Evolutionary conservation across 2,113 vertebrate species (phyloP), one percentile per base, ranked within the genome.

Genomic region (Podarcis cretensis): DNA sequence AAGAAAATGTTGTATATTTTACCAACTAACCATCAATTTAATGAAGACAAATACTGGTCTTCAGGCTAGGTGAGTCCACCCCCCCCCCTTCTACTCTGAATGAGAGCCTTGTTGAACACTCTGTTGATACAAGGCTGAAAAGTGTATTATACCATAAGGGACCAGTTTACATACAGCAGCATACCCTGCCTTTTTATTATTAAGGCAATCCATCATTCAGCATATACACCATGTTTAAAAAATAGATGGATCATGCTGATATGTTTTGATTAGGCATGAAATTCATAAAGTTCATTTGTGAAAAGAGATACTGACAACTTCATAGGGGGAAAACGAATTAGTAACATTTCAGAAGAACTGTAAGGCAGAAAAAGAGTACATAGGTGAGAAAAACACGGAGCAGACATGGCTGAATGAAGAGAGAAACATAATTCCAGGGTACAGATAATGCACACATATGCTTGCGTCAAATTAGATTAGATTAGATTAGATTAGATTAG

Each of bases 161-260:
- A 94, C 84, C 35, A 84, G 84, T 93, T 95, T 93, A 93, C 83
- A 93, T 92, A 87, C 20, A 84, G 90, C 71, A 90, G 68, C 48
- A 81, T 87, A 89, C 69, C 35, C 35, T n/a, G 66, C 32, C 89
- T 85, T 93, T 83, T 84, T 57, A 90, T 95, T 93, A 93, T 92
- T 93, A 95, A 95, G 85, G 80, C 54, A 92, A 95, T 95, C 75
- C 80, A 95, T 95, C 93, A 93, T 91, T 91, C 93, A 92, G 89
- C 81, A 92, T 91, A 93, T 85, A 85, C 59, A 93, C 37, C n/a
- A 87, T 86, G 71, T 89, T 91, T 94, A 91, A 86, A 43, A 93
- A 92, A 91, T 74, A 92, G 89, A 93, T 90, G 68, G 85, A 88
- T 92, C 83, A 89, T 83, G 89, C 91, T 92, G 91, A 86, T 91